Percentiles rank a stretch among this genome's conserved stretches.
Evolutionary conservation across 2,888 invertebrate species (phyloP).

Genomic region (Perdita meconis): DNA sequence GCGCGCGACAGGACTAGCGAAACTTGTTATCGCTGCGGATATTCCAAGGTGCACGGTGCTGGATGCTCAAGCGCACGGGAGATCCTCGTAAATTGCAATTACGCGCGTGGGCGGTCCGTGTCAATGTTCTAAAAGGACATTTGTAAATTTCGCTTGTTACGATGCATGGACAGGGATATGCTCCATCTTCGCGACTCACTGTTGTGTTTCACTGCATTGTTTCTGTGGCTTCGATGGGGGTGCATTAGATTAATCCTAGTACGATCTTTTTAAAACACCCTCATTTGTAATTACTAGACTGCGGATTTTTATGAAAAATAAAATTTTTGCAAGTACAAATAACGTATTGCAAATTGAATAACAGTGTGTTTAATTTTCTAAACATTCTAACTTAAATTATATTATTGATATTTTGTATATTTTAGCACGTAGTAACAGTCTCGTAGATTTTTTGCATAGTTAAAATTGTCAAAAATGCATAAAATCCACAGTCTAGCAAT

Average conservation of each 20-base stretch:
- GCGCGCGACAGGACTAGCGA: conserved; percentile 55
- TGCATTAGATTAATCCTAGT: background rate
- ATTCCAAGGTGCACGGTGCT: conserved; percentile 41
- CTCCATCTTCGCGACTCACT: conserved; percentile 9
- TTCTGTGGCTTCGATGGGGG: background rate
- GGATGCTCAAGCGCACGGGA: conserved; percentile 5
- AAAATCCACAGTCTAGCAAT: too few species aligned
- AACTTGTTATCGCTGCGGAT: conserved; percentile 67
- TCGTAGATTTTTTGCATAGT: too few species aligned
- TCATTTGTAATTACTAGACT: too few species aligned
- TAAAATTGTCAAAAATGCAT: too few species aligned
- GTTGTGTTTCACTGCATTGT: conserved; percentile 20
- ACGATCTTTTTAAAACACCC: too few species aligned
- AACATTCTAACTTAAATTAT: too few species aligned
- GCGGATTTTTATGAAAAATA: too few species aligned
- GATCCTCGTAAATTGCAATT: conserved; percentile 54
- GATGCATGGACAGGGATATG: conserved; percentile 43
- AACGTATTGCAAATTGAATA: too few species aligned
- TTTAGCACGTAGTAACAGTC: too few species aligned
- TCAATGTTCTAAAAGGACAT: conserved; percentile 43
- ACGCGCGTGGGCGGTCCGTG: conserved; percentile 51
- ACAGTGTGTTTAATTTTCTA: too few species aligned
- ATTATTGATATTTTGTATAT: too few species aligned
- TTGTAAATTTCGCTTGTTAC: conserved; percentile 61
- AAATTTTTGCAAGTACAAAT: too few species aligned